Evolutionary conservation across 1,140 invertebrate species (phyloP).

Genomic region (Achroia grisella): DNA sequence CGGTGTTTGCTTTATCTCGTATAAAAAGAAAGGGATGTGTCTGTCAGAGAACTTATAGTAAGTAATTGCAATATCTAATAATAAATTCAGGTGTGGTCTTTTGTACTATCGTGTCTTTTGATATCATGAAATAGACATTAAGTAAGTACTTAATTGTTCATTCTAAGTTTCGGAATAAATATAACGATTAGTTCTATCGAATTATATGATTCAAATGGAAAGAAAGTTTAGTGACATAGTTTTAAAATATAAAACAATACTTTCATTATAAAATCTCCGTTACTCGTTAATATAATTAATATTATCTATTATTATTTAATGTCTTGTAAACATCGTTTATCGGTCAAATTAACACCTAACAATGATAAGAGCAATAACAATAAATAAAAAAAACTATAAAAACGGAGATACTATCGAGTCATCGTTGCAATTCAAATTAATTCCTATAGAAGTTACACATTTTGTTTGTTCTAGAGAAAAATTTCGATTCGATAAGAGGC

Average conservation of each 20-base stretch:
- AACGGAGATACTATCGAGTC: constrained; percentile 14
- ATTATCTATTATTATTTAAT: no score
- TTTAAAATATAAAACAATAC: no score
- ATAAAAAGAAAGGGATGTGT: constrained; percentile 56
- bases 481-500: constrained; percentile 63
- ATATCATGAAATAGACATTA: no score
- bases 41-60: constrained; percentile 29
- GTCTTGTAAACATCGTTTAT: not conserved
- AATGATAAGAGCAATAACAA: not conserved
- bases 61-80: constrained; percentile 18
- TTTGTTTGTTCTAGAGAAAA: constrained; percentile 35
- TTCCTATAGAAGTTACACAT: constrained; percentile 27
- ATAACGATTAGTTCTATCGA: no score
- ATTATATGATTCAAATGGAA: no score
- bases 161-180: no score
- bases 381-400: not conserved
- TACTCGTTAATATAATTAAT: no score
- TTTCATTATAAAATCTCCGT: no score
- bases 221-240: no score
- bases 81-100: no score
- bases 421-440: constrained; percentile 30
- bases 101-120: no score
- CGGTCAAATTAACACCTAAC: not conserved
- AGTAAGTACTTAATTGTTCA: no score
- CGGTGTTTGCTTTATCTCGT: constrained; percentile 69